Percentiles rank a stretch among this genome's conserved stretches.
Conservation (phyloP, 2,888 invertebrate genomes). For the Omphaloscelis lunosa region DNA sequence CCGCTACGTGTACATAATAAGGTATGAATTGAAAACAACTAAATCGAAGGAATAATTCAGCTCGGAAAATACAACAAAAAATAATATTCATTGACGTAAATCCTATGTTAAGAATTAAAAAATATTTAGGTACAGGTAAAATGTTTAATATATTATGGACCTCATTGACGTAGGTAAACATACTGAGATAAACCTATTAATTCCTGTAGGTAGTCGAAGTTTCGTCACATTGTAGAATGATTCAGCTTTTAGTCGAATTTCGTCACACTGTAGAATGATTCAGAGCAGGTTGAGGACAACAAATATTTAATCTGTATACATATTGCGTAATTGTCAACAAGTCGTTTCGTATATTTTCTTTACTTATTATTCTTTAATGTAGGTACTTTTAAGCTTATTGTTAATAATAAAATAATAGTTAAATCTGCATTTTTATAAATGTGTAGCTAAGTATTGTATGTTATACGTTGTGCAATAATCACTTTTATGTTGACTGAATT, state of each 20-base stretch:
- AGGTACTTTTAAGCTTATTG: too few relatives aligned
- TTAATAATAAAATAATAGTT: background rate
- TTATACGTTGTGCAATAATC: background rate
- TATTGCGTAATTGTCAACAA: background rate
- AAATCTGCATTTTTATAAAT: background rate
- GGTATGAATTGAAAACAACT: background rate
- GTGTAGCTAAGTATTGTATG: background rate
- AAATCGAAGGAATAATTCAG: background rate
- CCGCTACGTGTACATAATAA: background rate
- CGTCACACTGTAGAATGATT: background rate
- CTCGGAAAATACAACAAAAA: background rate
- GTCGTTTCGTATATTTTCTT: background rate
- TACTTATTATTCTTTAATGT: too few relatives aligned
- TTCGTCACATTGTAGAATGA: background rate
- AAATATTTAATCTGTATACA: background rate
- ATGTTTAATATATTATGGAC: background rate
- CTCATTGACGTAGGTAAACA: conserved; percentile 9
- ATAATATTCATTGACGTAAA: conserved; percentile 1
- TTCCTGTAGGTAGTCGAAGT: background rate
- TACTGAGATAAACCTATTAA: background rate
- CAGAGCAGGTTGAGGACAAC: background rate
- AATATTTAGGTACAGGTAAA: background rate
- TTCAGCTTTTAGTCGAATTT: background rate
- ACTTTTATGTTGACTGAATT: background rate
- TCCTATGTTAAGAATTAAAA: background rate